These are phyloP conservation scores for Drosophila arawakana DNA, from an alignment of 1,140 invertebrate species.

Conservation along the genomic window DNA sequence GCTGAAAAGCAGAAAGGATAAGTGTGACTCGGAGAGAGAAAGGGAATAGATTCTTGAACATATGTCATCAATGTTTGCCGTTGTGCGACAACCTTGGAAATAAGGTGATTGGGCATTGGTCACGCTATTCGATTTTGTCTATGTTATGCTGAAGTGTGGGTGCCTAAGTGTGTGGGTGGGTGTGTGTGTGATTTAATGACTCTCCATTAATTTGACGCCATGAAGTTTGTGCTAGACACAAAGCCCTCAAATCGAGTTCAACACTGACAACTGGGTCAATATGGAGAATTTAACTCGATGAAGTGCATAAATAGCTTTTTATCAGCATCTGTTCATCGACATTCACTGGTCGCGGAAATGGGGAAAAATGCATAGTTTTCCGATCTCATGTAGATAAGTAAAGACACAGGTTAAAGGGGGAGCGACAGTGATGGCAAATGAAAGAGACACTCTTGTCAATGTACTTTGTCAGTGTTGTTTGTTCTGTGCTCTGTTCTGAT, in stretches of 20 bases:
- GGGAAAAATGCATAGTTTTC: slow-evolving; percentile 59
- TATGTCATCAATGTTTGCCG: slow-evolving; percentile 25
- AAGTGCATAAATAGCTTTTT: slow-evolving; percentile 59
- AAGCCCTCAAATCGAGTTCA: slow-evolving; percentile 34
- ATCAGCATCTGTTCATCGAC: slow-evolving; percentile 69
- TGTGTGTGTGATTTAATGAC: slow-evolving; percentile 55
- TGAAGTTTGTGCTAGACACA: slow-evolving; percentile 23
- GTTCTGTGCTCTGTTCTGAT: slow-evolving; percentile 48
- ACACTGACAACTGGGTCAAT: slow-evolving; percentile 24
- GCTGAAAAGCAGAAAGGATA: not conserved
- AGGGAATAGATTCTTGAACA: not conserved
- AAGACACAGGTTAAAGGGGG: slow-evolving; percentile 46
- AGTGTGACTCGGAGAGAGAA: not conserved
- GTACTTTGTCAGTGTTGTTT: slow-evolving; percentile 38
- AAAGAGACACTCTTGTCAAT: not conserved
- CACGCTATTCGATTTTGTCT: slow-evolving; percentile 47
- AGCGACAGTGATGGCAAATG: not conserved
- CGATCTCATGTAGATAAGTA: slow-evolving; percentile 42
- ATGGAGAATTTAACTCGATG: slow-evolving; percentile 40
- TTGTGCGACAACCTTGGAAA: slow-evolving; percentile 14
- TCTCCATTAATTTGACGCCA: slow-evolving; percentile 63
- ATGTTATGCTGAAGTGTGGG: slow-evolving; percentile 6
- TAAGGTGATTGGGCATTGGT: slow-evolving; percentile 57
- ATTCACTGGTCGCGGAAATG: slow-evolving; percentile 69
- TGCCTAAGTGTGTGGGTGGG: slow-evolving; percentile 8